Percentiles rank a stretch among this genome's conserved stretches.
Evolutionary conservation across 2,113 vertebrate genomes (phyloP).

Genomic region (Eudyptes chrysolophus): DNA sequence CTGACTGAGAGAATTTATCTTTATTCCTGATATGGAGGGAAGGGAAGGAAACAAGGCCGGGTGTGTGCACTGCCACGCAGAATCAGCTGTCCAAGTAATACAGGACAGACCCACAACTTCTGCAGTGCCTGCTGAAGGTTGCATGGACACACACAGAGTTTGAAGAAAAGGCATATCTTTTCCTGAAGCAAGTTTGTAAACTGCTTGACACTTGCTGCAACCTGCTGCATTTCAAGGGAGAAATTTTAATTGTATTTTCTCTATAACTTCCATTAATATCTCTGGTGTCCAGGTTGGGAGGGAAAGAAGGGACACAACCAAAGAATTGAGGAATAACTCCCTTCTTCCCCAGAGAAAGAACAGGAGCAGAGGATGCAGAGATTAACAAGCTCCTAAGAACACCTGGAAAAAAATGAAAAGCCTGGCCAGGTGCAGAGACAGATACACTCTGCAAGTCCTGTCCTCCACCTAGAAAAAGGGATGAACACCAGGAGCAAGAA

Average conservation of each 20-base stretch:
- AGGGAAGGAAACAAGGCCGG: rapidly evolving
- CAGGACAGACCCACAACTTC: neutral
- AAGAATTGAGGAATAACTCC: neutral
- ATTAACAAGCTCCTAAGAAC: neutral
- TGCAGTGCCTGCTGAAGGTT: neutral
- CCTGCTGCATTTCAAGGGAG: neutral
- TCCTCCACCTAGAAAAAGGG: neutral
- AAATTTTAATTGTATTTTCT: neutral
- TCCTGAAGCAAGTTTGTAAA: neutral
- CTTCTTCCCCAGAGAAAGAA: neutral
- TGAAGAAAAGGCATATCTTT: neutral
- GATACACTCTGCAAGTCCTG: neutral
- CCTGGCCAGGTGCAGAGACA: neutral
- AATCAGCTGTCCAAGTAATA: neutral
- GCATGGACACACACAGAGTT: neutral
- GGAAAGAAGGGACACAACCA: neutral
- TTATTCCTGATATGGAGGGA: neutral
- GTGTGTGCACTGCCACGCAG: rapidly evolving
- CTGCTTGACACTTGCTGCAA: neutral
- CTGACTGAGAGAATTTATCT: neutral
- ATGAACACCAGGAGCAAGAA: neutral
- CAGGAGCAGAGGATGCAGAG: neutral
- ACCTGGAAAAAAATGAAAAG: neutral
- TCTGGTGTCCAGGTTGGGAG: neutral
- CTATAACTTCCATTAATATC: neutral